These are phyloP conservation scores for Brachionus koreanus DNA, from an alignment of 1,140 invertebrate genomes.

Conservation along the genomic window DNA sequence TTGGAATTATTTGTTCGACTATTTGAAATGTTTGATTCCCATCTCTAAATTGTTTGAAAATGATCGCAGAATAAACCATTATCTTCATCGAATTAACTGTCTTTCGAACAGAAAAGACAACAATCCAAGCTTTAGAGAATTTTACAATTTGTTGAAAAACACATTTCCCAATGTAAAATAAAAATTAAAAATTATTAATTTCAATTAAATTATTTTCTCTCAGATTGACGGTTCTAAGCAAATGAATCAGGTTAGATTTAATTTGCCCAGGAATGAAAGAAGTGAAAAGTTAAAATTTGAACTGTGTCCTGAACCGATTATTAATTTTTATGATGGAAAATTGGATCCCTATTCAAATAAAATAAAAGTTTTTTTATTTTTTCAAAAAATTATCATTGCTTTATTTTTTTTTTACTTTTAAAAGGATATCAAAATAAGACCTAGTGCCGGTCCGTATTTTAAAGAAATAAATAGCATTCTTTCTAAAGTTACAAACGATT, in stretches of 20 bases:
- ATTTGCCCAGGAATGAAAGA: neutral
- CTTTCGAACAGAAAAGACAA: neutral
- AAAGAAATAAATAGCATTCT: neutral
- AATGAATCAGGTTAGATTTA: neutral
- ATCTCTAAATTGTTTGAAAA: neutral
- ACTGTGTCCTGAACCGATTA: neutral
- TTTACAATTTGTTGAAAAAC: neutral
- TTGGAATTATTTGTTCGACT: neutral
- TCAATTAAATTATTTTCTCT: neutral
- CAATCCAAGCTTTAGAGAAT: neutral
- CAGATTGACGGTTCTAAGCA: neutral
- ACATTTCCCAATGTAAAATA: neutral
- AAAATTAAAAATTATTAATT: neutral
- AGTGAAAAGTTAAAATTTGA: neutral
- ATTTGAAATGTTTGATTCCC: neutral
- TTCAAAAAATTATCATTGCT: neutral
- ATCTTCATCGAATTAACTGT: constrained; percentile 8
- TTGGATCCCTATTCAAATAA: neutral
- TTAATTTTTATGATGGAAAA: constrained; percentile 34
- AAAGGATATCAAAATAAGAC: constrained; percentile 29
- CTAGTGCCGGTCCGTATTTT: neutral
- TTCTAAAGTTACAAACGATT: neutral
- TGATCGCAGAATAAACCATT: neutral
- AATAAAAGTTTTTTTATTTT: constrained; percentile 15
- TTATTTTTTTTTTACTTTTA: neutral